These are phyloP conservation scores for Podotricha telesiphe DNA, from an alignment of 2,888 invertebrate genomes.

Conservation along the genomic window DNA sequence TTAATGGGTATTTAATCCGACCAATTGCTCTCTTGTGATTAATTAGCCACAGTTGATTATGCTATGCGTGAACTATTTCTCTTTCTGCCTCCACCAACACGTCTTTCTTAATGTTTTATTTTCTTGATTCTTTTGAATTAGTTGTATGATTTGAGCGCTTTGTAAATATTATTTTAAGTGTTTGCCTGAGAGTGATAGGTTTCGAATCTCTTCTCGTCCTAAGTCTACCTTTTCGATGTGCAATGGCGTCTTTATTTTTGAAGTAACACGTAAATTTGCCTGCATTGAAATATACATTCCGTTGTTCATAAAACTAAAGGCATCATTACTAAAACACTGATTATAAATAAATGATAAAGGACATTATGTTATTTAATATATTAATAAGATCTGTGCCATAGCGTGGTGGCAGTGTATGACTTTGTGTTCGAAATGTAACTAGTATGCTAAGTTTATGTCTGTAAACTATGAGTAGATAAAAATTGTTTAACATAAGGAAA, in stretches of 20 bases:
- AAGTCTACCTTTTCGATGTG: slow-evolving; percentile 61
- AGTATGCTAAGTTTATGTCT: slow-evolving; percentile 73
- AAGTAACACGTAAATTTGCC: slow-evolving; percentile 10
- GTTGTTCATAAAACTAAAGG: slow-evolving; percentile 35
- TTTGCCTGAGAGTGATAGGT: slow-evolving; percentile 79
- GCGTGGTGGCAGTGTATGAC: slow-evolving; percentile 73
- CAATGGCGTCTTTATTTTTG: slow-evolving; percentile 45
- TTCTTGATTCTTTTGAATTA: slow-evolving; percentile 54
- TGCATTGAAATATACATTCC: slow-evolving; percentile 27
- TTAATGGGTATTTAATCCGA: slow-evolving; percentile 80
- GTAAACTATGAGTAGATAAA: slow-evolving; percentile 73
- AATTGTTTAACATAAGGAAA: slow-evolving; percentile 64
- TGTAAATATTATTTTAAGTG: slow-evolving; percentile 83
- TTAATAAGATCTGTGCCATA: slow-evolving; percentile 81
- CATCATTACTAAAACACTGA: slow-evolving; percentile 31
- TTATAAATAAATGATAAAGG: slow-evolving; percentile 50
- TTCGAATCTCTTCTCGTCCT: slow-evolving; percentile 77
- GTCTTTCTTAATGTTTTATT: slow-evolving; percentile 60
- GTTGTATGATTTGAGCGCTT: slow-evolving; percentile 77
- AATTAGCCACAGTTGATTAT: slow-evolving; percentile 66
- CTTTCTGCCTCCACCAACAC: slow-evolving; percentile 54
- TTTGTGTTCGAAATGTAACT: slow-evolving; percentile 73
- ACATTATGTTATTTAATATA: slow-evolving; percentile 63
- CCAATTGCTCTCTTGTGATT: slow-evolving; percentile 81
- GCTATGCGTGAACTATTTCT: slow-evolving; percentile 61